These are phyloP conservation scores for Agrochola lychnidis DNA, from an alignment of 2,888 invertebrate species.

Conservation along the genomic window DNA sequence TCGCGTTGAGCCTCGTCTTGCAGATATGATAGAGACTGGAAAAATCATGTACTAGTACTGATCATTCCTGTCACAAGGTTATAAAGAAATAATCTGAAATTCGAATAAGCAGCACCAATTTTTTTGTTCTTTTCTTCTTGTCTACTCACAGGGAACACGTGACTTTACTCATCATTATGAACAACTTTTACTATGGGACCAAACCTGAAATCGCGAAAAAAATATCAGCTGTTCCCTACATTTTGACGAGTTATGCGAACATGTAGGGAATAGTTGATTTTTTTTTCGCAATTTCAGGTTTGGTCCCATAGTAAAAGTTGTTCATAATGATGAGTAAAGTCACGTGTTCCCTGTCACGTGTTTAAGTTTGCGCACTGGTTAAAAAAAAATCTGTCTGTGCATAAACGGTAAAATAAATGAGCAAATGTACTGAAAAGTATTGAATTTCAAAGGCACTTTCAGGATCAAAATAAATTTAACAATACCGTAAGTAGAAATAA, in stretches of 20 bases:
- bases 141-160: too few relatives aligned
- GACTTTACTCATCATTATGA: too few relatives aligned
- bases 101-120: background rate
- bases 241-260: too few relatives aligned
- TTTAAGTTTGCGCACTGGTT: too few relatives aligned
- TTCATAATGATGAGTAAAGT: too few relatives aligned
- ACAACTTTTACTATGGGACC: too few relatives aligned
- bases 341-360: too few relatives aligned
- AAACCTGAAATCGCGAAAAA: too few relatives aligned
- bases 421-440: background rate
- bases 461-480: background rate
- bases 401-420: background rate
- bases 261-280: too few relatives aligned
- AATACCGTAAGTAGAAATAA: background rate
- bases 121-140: background rate
- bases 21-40: conserved; percentile 93
- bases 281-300: too few relatives aligned
- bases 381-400: background rate
- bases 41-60: background rate
- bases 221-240: too few relatives aligned
- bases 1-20: conserved; percentile 96
- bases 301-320: too few relatives aligned
- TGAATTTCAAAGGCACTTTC: background rate
- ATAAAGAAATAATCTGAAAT: background rate
- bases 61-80: background rate